These are phyloP conservation scores for Brachyrhaphis roseni DNA, from an alignment of 2,797 vertebrate species.

Conservation along the genomic window DNA sequence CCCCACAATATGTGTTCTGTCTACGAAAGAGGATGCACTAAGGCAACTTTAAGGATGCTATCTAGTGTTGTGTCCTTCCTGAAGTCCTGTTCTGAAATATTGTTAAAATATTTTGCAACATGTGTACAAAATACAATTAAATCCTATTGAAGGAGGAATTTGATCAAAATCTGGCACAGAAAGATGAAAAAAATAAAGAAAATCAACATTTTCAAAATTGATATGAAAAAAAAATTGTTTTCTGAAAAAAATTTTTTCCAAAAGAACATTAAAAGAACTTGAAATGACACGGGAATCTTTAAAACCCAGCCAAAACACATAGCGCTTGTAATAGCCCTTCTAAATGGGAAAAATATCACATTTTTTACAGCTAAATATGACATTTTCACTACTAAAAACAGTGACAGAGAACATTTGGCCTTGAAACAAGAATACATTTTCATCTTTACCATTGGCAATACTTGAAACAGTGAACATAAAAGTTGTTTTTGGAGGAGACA, in stretches of 20 bases:
- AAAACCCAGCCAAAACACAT: too few relatives aligned
- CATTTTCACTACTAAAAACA: background rate
- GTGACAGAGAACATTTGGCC: background rate
- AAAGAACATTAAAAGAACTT: background rate
- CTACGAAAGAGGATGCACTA: too few relatives aligned
- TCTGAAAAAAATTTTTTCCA: too few relatives aligned
- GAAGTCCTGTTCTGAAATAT: background rate
- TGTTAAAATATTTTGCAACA: background rate
- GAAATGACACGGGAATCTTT: background rate
- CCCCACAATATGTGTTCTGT: background rate
- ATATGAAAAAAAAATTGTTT: too few relatives aligned
- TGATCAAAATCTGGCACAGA: background rate
- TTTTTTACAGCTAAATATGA: background rate
- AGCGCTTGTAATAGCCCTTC: background rate
- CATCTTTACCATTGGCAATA: background rate
- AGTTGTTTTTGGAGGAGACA: background rate
- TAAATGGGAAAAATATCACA: background rate
- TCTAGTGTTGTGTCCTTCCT: background rate
- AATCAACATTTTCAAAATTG: background rate
- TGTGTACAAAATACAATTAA: background rate
- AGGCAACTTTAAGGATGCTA: background rate
- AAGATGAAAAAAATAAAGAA: background rate
- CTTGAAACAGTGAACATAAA: background rate
- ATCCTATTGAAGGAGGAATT: background rate
- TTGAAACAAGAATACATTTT: background rate